A percentile compares a stretch with the other conserved stretches of the same genome.
Evolutionary conservation across 2,113 vertebrate genomes (phyloP).

Genomic region (Carettochelys insculpta): DNA sequence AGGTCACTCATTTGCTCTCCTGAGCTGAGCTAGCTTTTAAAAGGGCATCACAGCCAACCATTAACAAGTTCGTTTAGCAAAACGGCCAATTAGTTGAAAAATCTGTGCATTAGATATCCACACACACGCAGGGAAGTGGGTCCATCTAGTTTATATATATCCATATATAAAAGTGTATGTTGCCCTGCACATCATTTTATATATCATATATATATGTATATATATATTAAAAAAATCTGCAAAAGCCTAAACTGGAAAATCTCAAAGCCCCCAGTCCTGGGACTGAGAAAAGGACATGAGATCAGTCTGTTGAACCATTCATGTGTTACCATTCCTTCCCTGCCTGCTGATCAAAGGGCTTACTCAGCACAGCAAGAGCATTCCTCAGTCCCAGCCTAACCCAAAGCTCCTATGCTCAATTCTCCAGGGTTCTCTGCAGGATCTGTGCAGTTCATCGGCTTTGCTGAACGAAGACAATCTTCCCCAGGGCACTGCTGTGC

Average conservation of each 20-base stretch:
- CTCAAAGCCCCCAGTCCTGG: conserved; percentile 19
- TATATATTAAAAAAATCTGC: conserved; percentile 58
- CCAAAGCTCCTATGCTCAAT: conserved; percentile 46
- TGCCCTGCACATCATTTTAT: conserved; percentile 59
- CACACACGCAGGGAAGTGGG: conserved; percentile 34
- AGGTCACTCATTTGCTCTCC: background rate
- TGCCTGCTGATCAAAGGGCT: background rate
- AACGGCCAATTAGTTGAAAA: background rate
- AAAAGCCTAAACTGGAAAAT: conserved; percentile 59
- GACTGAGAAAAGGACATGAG: conserved; percentile 14
- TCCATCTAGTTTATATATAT: background rate
- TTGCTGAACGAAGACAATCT: background rate
- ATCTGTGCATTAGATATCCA: background rate
- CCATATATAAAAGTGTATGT: conserved; percentile 41
- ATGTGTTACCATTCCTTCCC: background rate
- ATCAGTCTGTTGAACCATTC: background rate
- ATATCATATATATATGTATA: conserved; percentile 33
- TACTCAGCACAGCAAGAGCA: conserved; percentile 45
- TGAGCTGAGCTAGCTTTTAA: background rate
- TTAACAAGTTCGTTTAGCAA: background rate
- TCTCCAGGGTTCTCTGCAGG: conserved; percentile 2
- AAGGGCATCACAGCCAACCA: background rate
- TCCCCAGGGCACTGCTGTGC: conserved; percentile 27
- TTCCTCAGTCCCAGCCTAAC: conserved; percentile 53
- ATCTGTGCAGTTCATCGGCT: background rate